Percentiles rank a stretch among this genome's conserved stretches.
Conservation (phyloP, 2,113 vertebrate species). For the Hiodon tergisus region DNA sequence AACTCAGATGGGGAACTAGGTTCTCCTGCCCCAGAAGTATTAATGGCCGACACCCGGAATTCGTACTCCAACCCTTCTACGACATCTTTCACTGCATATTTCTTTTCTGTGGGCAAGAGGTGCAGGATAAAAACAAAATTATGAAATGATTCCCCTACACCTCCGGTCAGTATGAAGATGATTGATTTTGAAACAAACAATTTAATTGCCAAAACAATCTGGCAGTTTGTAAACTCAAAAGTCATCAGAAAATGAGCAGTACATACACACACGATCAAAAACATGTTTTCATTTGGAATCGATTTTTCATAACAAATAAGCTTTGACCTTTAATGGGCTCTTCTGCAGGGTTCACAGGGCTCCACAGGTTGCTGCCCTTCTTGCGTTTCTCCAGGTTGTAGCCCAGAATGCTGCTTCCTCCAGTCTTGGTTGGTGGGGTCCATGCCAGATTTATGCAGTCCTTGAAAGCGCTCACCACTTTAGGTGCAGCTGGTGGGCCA, state of each 20-base stretch:
- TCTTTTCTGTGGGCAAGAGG: constrained; percentile 57
- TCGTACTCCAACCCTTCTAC: constrained; percentile 78
- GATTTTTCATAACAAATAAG: no score
- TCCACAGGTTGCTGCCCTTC: constrained; percentile 71
- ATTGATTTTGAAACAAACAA: no score
- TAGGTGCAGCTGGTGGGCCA: constrained; percentile 66
- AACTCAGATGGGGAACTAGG: constrained; percentile 71
- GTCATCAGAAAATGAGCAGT: no score
- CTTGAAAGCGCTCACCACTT: constrained; percentile 62
- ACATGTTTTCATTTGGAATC: no score
- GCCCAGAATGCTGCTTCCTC: constrained; percentile 62
- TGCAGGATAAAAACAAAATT: not conserved
- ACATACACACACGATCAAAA: not conserved
- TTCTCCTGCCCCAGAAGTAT: constrained; percentile 73
- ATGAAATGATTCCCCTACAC: no score
- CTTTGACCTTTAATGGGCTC: constrained; percentile 62
- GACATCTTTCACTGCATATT: constrained; percentile 60
- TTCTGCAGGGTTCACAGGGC: constrained; percentile 55
- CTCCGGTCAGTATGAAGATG: no score
- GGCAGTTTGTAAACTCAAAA: no score
- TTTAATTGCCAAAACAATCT: no score
- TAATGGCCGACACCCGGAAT: constrained; percentile 79
- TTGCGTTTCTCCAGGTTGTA: constrained; percentile 78
- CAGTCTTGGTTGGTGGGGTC: constrained; percentile 60
- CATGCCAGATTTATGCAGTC: constrained; percentile 68